phyloP scores from a whole-genome alignment of 2,888 invertebrate species.

The Thera obeliscata region DNA sequence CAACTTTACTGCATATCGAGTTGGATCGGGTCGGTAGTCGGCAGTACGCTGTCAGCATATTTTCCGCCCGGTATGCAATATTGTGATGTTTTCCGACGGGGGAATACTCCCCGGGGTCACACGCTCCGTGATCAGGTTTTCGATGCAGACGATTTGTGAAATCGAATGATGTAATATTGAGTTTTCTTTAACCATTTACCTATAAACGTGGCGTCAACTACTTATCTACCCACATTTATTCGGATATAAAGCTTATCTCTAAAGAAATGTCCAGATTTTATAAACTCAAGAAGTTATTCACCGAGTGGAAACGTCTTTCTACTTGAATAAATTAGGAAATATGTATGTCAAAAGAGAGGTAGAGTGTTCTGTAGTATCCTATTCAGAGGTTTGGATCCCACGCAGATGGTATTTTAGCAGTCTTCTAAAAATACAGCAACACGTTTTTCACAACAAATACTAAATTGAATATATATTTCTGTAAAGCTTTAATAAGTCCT shows the following conservation, averaged over 20 bases:
- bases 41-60: slow-evolving; percentile 47
- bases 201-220: not conserved
- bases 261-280: too few relatives aligned
- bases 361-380: too few relatives aligned
- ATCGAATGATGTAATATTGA: slow-evolving; percentile 42
- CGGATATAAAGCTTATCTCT: too few relatives aligned
- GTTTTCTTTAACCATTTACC: slow-evolving; percentile 16
- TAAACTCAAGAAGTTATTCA: too few relatives aligned
- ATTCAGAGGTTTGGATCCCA: too few relatives aligned
- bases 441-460: not conserved
- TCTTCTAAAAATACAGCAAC: not conserved
- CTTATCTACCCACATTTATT: not conserved
- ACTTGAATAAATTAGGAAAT: too few relatives aligned
- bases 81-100: slow-evolving; percentile 44
- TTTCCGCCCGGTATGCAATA: slow-evolving; percentile 41
- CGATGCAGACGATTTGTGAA: slow-evolving; percentile 41
- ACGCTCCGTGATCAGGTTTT: slow-evolving; percentile 37
- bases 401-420: too few relatives aligned
- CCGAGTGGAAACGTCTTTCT: too few relatives aligned
- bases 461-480: not conserved
- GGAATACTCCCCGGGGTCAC: slow-evolving; percentile 40
- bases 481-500: not conserved
- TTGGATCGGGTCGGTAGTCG: slow-evolving; percentile 35
- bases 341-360: too few relatives aligned
- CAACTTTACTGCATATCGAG: slow-evolving; percentile 60